Conservation (phyloP, 2,113 vertebrate species). For the Sceloporus tristichus region DNA sequence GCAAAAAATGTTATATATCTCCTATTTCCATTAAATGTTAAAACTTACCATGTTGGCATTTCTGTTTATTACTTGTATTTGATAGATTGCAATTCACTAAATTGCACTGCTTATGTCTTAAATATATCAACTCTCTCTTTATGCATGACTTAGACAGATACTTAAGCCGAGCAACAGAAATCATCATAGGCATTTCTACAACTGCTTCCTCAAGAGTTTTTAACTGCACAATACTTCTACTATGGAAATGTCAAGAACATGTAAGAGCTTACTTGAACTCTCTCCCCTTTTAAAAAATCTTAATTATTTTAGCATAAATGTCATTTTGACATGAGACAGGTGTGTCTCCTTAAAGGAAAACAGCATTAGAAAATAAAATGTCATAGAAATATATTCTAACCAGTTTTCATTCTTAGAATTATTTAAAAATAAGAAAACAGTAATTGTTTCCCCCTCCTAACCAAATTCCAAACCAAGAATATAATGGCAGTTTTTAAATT, state of each 20-base stretch:
- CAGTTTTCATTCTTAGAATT: conserved; percentile 4
- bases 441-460: conserved; percentile 18
- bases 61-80: not conserved
- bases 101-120: not conserved
- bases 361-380: conserved; percentile 34
- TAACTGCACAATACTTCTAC: conserved; percentile 38
- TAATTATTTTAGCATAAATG: not conserved
- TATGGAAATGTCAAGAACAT: conserved; percentile 47
- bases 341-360: conserved; percentile 28
- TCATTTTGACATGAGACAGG: not conserved
- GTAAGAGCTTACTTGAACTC: conserved; percentile 24
- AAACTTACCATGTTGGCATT: not conserved
- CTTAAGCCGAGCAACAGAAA: not conserved
- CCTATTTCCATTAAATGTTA: not conserved
- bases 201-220: conserved; percentile 7
- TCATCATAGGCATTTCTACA: not conserved
- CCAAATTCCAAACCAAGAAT: not conserved
- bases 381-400: conserved; percentile 25
- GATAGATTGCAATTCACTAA: conserved; percentile 1
- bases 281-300: conserved; percentile 27
- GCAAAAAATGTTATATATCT: not conserved
- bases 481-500: not conserved
- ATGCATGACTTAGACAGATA: conserved; percentile 6
- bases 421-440: not conserved
- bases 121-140: not conserved